Evolutionary conservation across 2,113 vertebrate genomes (phyloP).

Genomic region (Crotalus viridis): DNA sequence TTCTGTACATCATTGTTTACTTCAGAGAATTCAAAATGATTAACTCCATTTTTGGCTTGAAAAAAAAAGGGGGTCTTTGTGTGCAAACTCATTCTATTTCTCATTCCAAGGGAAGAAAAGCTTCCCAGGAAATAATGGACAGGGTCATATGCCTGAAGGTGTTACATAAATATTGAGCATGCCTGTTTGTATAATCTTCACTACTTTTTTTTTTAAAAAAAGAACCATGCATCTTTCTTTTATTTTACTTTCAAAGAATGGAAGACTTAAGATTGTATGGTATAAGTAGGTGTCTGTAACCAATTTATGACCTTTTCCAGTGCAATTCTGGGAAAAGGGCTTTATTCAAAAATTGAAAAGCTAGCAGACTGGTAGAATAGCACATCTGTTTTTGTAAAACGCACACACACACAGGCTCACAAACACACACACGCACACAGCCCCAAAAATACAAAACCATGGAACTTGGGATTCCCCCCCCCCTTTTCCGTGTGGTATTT

Average conservation of each 20-base stretch:
- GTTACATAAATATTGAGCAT: slow-evolving; percentile 70
- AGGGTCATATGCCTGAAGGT: slow-evolving; percentile 61
- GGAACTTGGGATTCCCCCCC: slow-evolving; percentile 81
- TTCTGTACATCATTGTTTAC: slow-evolving; percentile 7
- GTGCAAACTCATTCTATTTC: slow-evolving; percentile 35
- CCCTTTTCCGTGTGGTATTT: slow-evolving; percentile 88
- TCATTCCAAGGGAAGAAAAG: slow-evolving; percentile 35
- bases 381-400: slow-evolving; percentile 88
- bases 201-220: slow-evolving; percentile 68
- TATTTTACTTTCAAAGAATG: slow-evolving; percentile 76
- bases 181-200: slow-evolving; percentile 73
- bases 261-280: slow-evolving; percentile 78
- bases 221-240: slow-evolving; percentile 72
- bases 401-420: slow-evolving; percentile 52
- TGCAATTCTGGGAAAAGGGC: slow-evolving; percentile 66
- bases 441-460: slow-evolving; percentile 68
- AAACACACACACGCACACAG: slow-evolving; percentile 49
- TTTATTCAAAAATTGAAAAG: slow-evolving; percentile 78
- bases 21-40: slow-evolving; percentile 29
- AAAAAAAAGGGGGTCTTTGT: slow-evolving; percentile 12
- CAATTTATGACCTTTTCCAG: slow-evolving; percentile 81
- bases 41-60: not conserved
- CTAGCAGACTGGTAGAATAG: slow-evolving; percentile 77
- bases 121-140: slow-evolving; percentile 47
- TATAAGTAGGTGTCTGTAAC: slow-evolving; percentile 81